These are phyloP conservation scores for Heloderma charlesbogerti DNA, from an alignment of 2,113 vertebrate genomes.

Conservation along the genomic window DNA sequence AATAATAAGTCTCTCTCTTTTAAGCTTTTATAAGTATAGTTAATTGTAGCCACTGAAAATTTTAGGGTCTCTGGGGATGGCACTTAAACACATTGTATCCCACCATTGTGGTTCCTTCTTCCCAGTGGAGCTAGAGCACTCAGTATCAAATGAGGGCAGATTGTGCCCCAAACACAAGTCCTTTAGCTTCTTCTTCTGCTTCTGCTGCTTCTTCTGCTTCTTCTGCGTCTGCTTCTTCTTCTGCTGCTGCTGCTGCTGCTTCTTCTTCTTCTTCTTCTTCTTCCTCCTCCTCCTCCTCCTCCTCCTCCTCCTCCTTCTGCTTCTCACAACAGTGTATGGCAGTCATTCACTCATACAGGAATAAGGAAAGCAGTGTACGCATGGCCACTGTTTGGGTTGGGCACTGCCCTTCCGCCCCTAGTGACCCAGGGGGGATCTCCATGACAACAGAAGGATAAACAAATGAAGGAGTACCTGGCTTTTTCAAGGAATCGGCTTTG, in stretches of 20 bases:
- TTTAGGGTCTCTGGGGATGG: no score
- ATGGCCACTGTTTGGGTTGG: neutral
- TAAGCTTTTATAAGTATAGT: neutral
- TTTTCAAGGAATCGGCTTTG: no score
- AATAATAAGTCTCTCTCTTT: neutral
- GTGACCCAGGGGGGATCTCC: no score
- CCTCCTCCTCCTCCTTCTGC: neutral
- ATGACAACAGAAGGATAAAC: no score
- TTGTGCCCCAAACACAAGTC: neutral
- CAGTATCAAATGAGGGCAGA: neutral
- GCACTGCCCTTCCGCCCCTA: neutral
- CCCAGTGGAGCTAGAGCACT: neutral
- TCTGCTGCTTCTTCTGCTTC: no score
- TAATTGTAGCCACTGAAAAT: neutral
- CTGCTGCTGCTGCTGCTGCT: no score
- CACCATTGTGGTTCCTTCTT: neutral
- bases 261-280: no score
- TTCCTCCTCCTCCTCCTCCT: no score
- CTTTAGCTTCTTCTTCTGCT: neutral
- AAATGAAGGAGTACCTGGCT: no score
- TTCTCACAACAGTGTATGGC: no score
- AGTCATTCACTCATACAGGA: neutral
- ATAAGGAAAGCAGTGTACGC: no score
- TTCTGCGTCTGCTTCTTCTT: no score
- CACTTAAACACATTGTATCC: neutral